These are phyloP conservation scores for Melolontha melolontha DNA, from an alignment of 2,888 invertebrate species.

Conservation along the genomic window DNA sequence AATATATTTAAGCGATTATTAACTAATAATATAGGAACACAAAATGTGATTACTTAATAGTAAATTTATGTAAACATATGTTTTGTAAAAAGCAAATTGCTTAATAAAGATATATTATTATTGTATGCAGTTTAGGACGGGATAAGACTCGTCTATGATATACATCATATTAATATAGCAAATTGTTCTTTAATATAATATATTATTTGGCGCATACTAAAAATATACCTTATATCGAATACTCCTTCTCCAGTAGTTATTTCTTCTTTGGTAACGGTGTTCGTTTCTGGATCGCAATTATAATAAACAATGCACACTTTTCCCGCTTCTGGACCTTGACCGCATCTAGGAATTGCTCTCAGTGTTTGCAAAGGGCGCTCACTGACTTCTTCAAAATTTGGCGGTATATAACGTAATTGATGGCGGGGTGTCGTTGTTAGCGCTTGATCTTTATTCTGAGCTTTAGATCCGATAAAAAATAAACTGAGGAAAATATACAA, in stretches of 20 bases:
- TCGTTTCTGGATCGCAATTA: constrained; percentile 75
- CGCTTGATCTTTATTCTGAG: constrained; percentile 40
- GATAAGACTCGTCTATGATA: too few species aligned
- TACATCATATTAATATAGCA: too few species aligned
- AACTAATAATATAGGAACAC: too few species aligned
- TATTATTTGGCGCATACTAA: too few species aligned
- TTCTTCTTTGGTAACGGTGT: constrained; percentile 69
- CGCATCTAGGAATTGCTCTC: constrained; percentile 57
- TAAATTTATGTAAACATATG: too few species aligned
- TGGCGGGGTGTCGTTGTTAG: constrained; percentile 47
- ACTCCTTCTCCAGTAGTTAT: constrained; percentile 76
- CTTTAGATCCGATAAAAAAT: background rate
- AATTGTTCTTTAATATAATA: too few species aligned
- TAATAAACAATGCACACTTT: constrained; percentile 88
- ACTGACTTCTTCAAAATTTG: constrained; percentile 53
- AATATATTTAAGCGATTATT: too few species aligned
- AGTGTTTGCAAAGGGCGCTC: constrained; percentile 47
- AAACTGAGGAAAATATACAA: constrained; percentile 6
- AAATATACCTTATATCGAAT: constrained; percentile 74
- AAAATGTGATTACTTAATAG: too few species aligned
- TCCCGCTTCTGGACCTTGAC: constrained; percentile 65
- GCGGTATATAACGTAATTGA: constrained; percentile 19
- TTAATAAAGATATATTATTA: too few species aligned
- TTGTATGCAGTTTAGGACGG: too few species aligned
- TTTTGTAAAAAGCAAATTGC: too few species aligned